These are phyloP conservation scores for Drosophila kokeensis DNA, from an alignment of 2,888 invertebrate species.

Conservation along the genomic window DNA sequence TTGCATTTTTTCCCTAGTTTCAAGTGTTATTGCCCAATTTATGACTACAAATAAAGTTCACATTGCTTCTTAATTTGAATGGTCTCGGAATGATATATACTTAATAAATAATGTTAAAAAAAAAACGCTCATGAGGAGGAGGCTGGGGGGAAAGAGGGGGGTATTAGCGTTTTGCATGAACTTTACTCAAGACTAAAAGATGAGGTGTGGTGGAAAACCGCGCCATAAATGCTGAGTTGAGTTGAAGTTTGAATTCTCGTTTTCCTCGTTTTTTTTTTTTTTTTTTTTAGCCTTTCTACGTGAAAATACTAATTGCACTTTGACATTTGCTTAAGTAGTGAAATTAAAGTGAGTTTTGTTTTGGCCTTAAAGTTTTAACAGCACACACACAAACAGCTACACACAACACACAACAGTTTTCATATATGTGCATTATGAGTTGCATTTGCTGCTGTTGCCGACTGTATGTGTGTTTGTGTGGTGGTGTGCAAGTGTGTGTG, in stretches of 20 bases:
- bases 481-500: neutral
- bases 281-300: conserved; percentile 35
- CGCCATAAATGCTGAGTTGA: conserved; percentile 25
- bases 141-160: neutral
- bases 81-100: conserved; percentile 66
- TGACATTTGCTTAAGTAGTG: conserved; percentile 8
- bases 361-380: conserved; percentile 41
- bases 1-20: conserved; percentile 69
- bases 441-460: conserved; percentile 24
- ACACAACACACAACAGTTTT: conserved; percentile 10
- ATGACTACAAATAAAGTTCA: conserved; percentile 11
- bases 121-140: conserved; percentile 42
- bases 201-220: conserved; percentile 36
- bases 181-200: conserved; percentile 52
- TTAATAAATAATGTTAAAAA: conserved; percentile 10
- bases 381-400: conserved; percentile 12
- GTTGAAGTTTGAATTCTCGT: conserved; percentile 1
- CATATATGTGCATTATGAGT: conserved; percentile 11
- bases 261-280: conserved; percentile 25
- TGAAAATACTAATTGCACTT: conserved; percentile 49
- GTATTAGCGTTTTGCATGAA: conserved; percentile 69
- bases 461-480: conserved; percentile 28
- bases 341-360: conserved; percentile 7
- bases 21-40: conserved; percentile 58
- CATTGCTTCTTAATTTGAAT: conserved; percentile 52